Conservation (phyloP, 1,140 invertebrate species). For the Thaumatotibia leucotreta region DNA sequence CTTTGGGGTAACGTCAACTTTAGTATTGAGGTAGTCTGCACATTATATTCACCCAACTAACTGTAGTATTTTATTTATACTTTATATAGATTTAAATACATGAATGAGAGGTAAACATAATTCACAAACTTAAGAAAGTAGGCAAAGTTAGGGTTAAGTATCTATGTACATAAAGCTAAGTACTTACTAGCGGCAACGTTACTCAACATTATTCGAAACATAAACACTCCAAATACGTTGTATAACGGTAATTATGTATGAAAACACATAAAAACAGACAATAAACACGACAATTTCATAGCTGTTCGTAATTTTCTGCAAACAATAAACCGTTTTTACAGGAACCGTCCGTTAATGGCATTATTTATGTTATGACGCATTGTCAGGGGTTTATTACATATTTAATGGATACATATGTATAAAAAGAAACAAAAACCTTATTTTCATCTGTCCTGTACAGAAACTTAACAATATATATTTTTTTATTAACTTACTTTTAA, state of each 20-base stretch:
- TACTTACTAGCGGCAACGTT: neutral
- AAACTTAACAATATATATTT: no score
- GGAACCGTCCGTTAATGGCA: neutral
- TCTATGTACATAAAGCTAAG: neutral
- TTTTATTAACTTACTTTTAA: no score
- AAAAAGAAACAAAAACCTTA: neutral
- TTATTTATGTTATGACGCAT: neutral
- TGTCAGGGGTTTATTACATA: neutral
- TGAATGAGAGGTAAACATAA: no score
- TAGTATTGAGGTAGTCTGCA: no score
- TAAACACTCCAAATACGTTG: neutral
- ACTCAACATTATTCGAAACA: neutral
- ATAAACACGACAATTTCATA: neutral
- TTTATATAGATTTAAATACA: no score
- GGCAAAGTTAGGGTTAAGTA: no score
- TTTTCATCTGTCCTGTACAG: neutral
- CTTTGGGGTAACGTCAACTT: no score
- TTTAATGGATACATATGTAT: no score
- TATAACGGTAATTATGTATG: neutral
- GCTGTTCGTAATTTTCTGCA: neutral
- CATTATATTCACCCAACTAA: no score
- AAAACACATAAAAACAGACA: neutral
- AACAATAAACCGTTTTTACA: neutral
- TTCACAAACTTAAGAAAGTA: no score
- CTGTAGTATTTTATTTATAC: no score